A percentile compares a stretch with the other conserved stretches of the same genome.
These are phyloP conservation scores for Lucilia sericata DNA, from an alignment of 1,140 invertebrate genomes.

Conservation along the genomic window DNA sequence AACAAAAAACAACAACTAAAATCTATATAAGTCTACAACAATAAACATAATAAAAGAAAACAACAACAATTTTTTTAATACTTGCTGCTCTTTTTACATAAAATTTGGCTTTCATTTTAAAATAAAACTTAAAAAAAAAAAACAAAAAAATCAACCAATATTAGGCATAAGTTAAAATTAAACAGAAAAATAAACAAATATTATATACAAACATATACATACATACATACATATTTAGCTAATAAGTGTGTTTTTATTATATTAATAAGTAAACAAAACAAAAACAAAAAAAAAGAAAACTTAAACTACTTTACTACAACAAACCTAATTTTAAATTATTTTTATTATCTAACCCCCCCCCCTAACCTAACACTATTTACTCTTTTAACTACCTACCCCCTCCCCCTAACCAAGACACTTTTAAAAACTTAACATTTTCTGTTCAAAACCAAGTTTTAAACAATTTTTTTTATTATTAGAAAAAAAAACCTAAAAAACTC, in stretches of 20 bases:
- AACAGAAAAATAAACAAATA: not conserved
- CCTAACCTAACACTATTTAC: not conserved
- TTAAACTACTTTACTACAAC: too few relatives aligned
- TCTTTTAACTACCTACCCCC: too few relatives aligned
- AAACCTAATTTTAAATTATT: not conserved
- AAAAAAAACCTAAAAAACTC: not conserved
- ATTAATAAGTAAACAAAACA: not conserved
- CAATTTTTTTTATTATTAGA: not conserved
- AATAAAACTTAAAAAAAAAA: slow-evolving; percentile 10
- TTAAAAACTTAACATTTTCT: not conserved
- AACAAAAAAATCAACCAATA: slow-evolving; percentile 3
- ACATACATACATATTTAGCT: not conserved
- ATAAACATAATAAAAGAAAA: slow-evolving; percentile 7
- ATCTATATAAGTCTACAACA: not conserved
- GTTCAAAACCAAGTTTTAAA: slow-evolving; percentile 15
- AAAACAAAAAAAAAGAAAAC: too few relatives aligned
- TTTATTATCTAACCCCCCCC: not conserved
- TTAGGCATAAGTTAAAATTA: not conserved
- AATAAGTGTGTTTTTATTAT: slow-evolving; percentile 14
- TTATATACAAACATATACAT: not conserved
- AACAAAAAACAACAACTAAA: slow-evolving; percentile 7
- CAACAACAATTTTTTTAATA: not conserved
- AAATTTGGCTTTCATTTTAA: not conserved
- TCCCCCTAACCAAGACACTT: too few relatives aligned
- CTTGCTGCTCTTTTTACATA: slow-evolving; percentile 21